Conservation (phyloP, 2,113 vertebrate genomes). For the Microcebus tavaratra region DNA sequence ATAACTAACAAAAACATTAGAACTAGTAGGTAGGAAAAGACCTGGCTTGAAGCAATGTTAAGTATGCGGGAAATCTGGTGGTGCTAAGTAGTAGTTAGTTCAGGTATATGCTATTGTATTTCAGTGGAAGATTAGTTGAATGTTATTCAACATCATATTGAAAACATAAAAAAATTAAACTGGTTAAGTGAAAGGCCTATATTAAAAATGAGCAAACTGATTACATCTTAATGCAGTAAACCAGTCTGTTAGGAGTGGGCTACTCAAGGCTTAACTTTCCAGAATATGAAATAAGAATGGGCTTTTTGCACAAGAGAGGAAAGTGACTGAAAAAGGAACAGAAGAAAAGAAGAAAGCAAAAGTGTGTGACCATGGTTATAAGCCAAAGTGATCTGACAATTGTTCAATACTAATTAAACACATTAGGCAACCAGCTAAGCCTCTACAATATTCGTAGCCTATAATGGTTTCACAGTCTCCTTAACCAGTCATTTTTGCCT, state of each 20-base stretch:
- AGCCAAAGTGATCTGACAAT: conserved; percentile 54
- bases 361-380: conserved; percentile 34
- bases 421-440: not conserved
- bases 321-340: not conserved
- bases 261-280: not conserved
- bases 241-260: not conserved
- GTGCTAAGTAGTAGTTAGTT: not conserved
- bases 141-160: conserved; percentile 28
- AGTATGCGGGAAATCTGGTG: not conserved
- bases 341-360: not conserved
- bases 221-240: not conserved
- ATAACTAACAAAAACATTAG: not conserved
- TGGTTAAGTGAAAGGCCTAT: not conserved
- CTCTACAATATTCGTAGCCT: conserved; percentile 28
- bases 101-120: not conserved
- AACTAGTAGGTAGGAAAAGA: not conserved
- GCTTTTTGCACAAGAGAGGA: not conserved
- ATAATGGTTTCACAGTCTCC: not conserved
- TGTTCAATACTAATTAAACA: conserved; percentile 69
- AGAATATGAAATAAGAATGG: not conserved
- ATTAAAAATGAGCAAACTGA: conserved; percentile 40
- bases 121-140: not conserved
- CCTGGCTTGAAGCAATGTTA: not conserved
- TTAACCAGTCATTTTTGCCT: not conserved
- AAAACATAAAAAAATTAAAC: conserved; percentile 33